These are phyloP conservation scores for Escarpia spicata DNA, from an alignment of 2,888 invertebrate genomes.

Conservation along the genomic window DNA sequence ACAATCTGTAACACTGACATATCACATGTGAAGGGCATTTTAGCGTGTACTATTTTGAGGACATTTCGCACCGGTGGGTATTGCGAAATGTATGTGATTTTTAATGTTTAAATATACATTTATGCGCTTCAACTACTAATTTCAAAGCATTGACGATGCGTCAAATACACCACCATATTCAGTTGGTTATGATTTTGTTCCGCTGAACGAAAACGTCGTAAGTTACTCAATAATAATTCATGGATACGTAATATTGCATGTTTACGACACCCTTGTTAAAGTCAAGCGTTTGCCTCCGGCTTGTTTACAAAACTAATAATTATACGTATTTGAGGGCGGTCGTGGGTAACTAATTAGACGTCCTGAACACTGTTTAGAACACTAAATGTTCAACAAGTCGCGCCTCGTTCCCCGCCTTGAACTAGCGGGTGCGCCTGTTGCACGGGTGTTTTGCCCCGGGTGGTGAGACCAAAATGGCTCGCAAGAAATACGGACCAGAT, in stretches of 20 bases:
- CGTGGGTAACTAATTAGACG: background rate
- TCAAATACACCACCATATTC: background rate
- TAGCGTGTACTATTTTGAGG: background rate
- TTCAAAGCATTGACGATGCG: background rate
- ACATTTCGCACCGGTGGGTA: background rate
- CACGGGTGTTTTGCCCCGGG: background rate
- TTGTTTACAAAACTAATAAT: background rate
- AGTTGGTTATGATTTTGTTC: background rate
- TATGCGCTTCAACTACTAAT: too few relatives aligned
- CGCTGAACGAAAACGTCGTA: background rate
- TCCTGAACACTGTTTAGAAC: background rate
- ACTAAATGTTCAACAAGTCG: background rate
- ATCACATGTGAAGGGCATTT: background rate
- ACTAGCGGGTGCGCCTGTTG: background rate
- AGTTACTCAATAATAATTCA: background rate
- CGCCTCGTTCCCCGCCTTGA: background rate
- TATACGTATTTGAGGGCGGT: background rate
- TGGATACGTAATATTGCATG: background rate
- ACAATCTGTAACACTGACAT: background rate
- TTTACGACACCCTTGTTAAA: background rate
- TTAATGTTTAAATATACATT: background rate
- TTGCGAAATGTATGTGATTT: background rate
- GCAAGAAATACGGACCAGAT: conserved; percentile 9
- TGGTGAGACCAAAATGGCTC: background rate
- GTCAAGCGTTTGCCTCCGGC: background rate